Evolutionary conservation across 2,113 vertebrate species (phyloP).

Genomic region (Orientallactaga bullata): DNA sequence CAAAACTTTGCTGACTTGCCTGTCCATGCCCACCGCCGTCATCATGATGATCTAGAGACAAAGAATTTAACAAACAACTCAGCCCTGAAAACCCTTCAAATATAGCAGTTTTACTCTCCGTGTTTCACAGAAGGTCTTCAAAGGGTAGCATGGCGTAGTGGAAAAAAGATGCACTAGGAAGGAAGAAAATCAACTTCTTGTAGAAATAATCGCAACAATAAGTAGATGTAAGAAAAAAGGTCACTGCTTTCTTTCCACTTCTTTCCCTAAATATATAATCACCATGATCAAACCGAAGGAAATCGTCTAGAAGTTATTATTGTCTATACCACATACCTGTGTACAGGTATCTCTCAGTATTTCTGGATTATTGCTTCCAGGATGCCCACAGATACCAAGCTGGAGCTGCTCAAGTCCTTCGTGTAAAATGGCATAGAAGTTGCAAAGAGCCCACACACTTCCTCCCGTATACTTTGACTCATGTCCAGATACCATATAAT

Average conservation of each 20-base stretch:
- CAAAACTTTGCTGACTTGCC: too few relatives aligned
- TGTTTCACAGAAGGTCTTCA: not conserved
- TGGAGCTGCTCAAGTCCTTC: not conserved
- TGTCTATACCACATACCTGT: not conserved
- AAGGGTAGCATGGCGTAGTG: not conserved
- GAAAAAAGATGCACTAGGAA: not conserved
- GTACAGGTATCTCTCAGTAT: not conserved
- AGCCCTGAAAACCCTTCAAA: too few relatives aligned
- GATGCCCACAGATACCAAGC: not conserved
- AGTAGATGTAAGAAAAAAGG: not conserved
- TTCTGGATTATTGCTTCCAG: not conserved
- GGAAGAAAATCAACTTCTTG: not conserved
- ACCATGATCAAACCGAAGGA: not conserved
- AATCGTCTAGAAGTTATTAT: not conserved
- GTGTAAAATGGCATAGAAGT: not conserved
- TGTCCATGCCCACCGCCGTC: too few relatives aligned
- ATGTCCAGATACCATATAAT: not conserved
- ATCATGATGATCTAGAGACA: too few relatives aligned
- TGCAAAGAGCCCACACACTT: too few relatives aligned
- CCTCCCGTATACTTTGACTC: not conserved
- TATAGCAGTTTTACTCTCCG: not conserved
- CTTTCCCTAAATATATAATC: not conserved
- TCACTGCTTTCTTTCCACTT: not conserved
- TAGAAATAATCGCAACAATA: not conserved
- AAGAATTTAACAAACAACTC: too few relatives aligned